Percentiles rank a stretch among this genome's conserved stretches.
Evolutionary conservation across 2,888 invertebrate species (phyloP).

Genomic region (Nematopogon swammerdamellus): DNA sequence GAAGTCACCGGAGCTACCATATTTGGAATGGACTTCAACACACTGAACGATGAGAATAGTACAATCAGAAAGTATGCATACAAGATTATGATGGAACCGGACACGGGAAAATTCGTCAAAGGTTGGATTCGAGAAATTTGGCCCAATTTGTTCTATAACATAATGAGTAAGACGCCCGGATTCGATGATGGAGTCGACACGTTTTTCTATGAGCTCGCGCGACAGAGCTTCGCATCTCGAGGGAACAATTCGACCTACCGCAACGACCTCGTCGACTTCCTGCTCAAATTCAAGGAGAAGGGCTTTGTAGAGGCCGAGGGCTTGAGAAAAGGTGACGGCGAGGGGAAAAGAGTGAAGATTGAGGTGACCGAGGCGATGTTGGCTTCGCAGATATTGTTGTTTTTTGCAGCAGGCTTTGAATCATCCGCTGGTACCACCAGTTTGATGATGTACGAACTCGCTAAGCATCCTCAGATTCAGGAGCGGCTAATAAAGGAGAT

Average conservation of each 20-base stretch:
- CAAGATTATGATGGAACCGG: neutral
- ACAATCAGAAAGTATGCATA: neutral
- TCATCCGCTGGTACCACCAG: neutral
- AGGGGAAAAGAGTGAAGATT: neutral
- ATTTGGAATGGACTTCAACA: neutral
- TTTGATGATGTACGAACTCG: neutral
- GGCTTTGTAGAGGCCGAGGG: neutral
- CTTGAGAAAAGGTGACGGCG: neutral
- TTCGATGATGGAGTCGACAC: neutral
- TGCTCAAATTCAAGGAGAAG: neutral
- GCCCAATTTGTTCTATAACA: neutral
- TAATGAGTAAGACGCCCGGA: neutral
- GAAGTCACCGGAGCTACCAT: neutral
- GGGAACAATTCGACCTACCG: neutral
- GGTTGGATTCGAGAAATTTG: neutral
- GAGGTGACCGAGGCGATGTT: neutral
- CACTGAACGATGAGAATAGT: neutral
- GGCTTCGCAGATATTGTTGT: neutral
- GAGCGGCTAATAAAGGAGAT: neutral
- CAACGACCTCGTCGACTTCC: neutral
- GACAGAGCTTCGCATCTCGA: neutral
- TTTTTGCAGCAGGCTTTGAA: slow-evolving; percentile 1
- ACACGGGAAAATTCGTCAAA: neutral
- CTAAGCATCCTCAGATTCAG: neutral
- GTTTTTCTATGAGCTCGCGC: neutral